phyloP scores from a whole-genome alignment of 1,140 invertebrate genomes.

The Thalassaphorura encarpata region DNA sequence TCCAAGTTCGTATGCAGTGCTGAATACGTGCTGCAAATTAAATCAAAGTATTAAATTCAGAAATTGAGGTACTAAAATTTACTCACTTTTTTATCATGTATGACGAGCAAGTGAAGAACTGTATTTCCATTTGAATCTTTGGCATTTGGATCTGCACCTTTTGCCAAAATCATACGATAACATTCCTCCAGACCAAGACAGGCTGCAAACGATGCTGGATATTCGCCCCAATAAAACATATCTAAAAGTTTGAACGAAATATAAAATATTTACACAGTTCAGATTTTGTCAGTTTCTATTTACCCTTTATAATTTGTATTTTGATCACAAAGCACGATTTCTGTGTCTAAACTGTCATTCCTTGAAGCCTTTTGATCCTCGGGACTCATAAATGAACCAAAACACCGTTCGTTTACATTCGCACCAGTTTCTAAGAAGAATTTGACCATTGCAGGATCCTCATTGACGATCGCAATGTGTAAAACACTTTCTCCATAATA shows the following conservation, averaged over 20 bases:
- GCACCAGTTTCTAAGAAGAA: conserved; percentile 85
- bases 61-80: no score
- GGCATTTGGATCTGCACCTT: conserved; percentile 86
- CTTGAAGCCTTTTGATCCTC: conserved; percentile 92
- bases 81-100: conserved; percentile 84
- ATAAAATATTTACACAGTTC: not conserved
- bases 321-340: conserved; percentile 73
- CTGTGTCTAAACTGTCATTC: conserved; percentile 76
- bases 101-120: conserved; percentile 90
- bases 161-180: conserved; percentile 82
- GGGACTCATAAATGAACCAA: conserved; percentile 92
- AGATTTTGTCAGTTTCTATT: not conserved
- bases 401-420: conserved; percentile 79
- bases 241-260: conserved; percentile 40
- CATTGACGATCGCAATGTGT: conserved; percentile 96
- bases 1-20: conserved; percentile 87
- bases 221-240: conserved; percentile 99
- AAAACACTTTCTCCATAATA: conserved; percentile 91
- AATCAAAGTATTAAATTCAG: no score
- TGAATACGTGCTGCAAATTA: conserved; percentile 86
- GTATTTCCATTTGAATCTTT: conserved; percentile 98
- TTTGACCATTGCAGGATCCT: conserved; percentile 95
- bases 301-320: conserved; percentile 91
- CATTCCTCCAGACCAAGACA: conserved; percentile 96
- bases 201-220: conserved; percentile 89